Base-by-base conservation (phyloP, 2,797 vertebrate species). In the Protosalanx chinensis region DNA sequence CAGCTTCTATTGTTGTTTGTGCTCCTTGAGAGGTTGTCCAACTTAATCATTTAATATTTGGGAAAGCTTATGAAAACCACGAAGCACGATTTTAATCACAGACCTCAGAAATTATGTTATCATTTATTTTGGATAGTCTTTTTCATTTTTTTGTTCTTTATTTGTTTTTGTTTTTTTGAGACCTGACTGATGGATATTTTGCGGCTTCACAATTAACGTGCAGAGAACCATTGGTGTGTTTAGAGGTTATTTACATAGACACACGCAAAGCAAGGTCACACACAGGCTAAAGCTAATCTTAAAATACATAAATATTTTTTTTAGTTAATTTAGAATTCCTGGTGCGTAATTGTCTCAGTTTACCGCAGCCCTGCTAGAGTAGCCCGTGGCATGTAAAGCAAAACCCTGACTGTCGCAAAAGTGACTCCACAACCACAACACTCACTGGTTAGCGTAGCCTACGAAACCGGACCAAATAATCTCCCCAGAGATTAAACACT, bases 401-500 rank as follows among this genome's bases (percentile, higher is more conserved):
- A 75, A 74, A 73, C 72, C 67, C 51, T 75, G 84, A 82, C 72
- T 16, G 79, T 82, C 80, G 74, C 68, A 79, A 74, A 67, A 70
- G 61, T 71, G 8, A 32, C 78, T 61, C 83, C 79, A 78, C 78
- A 20, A 74, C 71, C 79, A 46, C 75, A 33, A 76, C 77, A 35
- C 73, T 75, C 71, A 67, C 70, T 69, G 70, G 27, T 71, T 58
- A n/a, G 57, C 6, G 46, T 68, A 66, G 74, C 61, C 56, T 30
- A 74, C 60, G 53, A 76, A 66, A 80, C 33, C 75, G 77, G 66
- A 76, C 27, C 64, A 78, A 84, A 87, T 84, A 79, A 87, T 88
- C 82, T 77, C 79, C 59, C 59, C 76, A 82, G 64, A 87, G 85
- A 87, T 85, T 83, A 87, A 88, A 83, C 79, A 82, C 64, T 71